A percentile compares a stretch with the other conserved stretches of the same genome.
These are phyloP conservation scores for Nothura maculosa DNA, from an alignment of 2,797 vertebrate species.

Conservation along the genomic window DNA sequence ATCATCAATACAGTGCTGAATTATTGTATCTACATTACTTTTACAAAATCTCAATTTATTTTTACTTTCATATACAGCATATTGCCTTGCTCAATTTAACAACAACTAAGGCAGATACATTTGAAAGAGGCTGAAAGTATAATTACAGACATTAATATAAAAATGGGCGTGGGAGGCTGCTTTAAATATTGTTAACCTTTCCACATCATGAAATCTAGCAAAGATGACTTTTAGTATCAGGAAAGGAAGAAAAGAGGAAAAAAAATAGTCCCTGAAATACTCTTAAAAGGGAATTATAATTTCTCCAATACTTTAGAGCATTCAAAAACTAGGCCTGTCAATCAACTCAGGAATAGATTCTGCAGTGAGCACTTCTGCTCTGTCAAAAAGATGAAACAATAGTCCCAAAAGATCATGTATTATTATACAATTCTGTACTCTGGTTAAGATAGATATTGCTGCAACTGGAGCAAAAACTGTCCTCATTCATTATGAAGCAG, in stretches of 20 bases:
- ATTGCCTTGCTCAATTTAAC: neutral
- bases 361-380: conserved; percentile 15
- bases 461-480: conserved; percentile 33
- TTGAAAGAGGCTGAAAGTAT: neutral
- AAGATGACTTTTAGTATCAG: neutral
- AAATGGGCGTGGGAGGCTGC: neutral
- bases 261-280: neutral
- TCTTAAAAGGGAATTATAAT: conserved; percentile 1
- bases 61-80: neutral
- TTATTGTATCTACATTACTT: neutral
- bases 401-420: conserved; percentile 36
- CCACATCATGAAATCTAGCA: neutral
- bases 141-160: neutral
- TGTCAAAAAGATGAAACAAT: conserved; percentile 36
- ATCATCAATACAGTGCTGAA: neutral
- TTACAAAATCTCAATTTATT: neutral
- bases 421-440: conserved; percentile 13
- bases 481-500: conserved; percentile 34
- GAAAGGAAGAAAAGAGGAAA: neutral
- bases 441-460: conserved; percentile 3
- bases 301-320: neutral
- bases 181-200: neutral
- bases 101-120: neutral
- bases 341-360: neutral
- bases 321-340: conserved; percentile 36